Evolutionary conservation across 2,888 invertebrate genomes (phyloP).

Genomic region (Athrips mouffetella): DNA sequence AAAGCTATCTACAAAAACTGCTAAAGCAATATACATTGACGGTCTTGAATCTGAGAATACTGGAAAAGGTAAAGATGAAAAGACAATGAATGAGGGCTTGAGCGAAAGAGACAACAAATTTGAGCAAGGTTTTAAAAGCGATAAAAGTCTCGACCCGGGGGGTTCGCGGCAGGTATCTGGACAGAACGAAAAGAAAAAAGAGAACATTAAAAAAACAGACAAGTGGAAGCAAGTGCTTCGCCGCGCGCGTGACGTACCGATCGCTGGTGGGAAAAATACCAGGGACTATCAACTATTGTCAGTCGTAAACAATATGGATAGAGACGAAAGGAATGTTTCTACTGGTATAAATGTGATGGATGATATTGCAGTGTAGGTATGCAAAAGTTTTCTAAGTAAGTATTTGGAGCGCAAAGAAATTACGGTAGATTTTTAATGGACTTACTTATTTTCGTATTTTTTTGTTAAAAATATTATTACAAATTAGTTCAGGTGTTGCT

Average conservation of each 20-base stretch:
- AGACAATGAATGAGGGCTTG: neutral
- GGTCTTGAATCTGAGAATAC: neutral
- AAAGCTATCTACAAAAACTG: neutral
- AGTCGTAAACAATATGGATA: conserved; percentile 2
- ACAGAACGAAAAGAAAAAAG: conserved; percentile 27
- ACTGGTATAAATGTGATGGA: neutral
- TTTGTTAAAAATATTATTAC: too few species aligned
- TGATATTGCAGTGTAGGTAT: neutral
- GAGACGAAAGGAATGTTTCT: conserved; percentile 6
- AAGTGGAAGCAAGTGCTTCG: conserved; percentile 33
- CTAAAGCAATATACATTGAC: neutral
- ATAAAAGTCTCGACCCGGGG: conserved; percentile 21
- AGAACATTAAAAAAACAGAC: conserved; percentile 34
- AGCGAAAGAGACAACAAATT: neutral
- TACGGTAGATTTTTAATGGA: too few species aligned
- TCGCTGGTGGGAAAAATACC: conserved; percentile 20
- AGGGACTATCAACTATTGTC: neutral
- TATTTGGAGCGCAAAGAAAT: neutral
- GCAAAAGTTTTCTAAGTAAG: conserved; percentile 3
- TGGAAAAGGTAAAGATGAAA: neutral
- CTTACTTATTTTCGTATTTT: too few species aligned
- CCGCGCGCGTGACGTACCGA: conserved; percentile 24
- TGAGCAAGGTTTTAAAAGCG: conserved; percentile 8
- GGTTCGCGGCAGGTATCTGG: conserved; percentile 25
- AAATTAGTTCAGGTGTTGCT: too few species aligned